Evolutionary conservation across 2,888 invertebrate species (phyloP).

Genomic region (Caradrina kadenii): DNA sequence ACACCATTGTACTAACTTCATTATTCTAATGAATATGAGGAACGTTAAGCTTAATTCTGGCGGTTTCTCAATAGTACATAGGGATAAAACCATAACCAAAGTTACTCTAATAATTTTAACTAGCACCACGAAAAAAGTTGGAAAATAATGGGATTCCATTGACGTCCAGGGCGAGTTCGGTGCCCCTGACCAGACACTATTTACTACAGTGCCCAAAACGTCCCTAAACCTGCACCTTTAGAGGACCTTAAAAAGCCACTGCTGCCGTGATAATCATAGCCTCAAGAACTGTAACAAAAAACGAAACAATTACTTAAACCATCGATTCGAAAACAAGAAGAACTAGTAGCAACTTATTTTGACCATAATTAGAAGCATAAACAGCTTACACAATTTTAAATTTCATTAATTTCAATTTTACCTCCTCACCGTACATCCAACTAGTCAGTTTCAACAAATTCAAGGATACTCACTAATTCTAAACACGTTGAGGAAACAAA

Average conservation of each 20-base stretch:
- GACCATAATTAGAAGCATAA: background rate
- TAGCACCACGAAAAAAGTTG: background rate
- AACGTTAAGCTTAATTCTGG: background rate
- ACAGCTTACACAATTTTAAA: constrained; percentile 7
- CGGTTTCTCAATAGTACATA: background rate
- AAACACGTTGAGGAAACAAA: constrained; percentile 68
- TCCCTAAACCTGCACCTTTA: too few relatives aligned
- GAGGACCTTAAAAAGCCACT: too few relatives aligned
- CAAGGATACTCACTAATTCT: constrained; percentile 60
- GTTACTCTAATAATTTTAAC: background rate
- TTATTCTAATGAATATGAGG: background rate
- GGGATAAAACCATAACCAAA: background rate
- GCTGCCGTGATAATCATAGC: too few relatives aligned
- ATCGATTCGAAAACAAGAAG: too few relatives aligned
- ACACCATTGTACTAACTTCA: too few relatives aligned
- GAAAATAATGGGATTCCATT: too few relatives aligned
- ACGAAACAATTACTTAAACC: too few relatives aligned
- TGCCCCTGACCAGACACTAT: too few relatives aligned
- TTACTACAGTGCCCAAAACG: too few relatives aligned
- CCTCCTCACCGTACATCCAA: constrained; percentile 13
- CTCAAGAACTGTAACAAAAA: too few relatives aligned
- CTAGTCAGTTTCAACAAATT: constrained; percentile 44
- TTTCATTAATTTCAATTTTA: constrained; percentile 35
- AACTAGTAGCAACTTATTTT: background rate
- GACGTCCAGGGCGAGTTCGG: too few relatives aligned